phyloP scores from a whole-genome alignment of 2,888 invertebrate species.

The Drosophila hamatofila region DNA sequence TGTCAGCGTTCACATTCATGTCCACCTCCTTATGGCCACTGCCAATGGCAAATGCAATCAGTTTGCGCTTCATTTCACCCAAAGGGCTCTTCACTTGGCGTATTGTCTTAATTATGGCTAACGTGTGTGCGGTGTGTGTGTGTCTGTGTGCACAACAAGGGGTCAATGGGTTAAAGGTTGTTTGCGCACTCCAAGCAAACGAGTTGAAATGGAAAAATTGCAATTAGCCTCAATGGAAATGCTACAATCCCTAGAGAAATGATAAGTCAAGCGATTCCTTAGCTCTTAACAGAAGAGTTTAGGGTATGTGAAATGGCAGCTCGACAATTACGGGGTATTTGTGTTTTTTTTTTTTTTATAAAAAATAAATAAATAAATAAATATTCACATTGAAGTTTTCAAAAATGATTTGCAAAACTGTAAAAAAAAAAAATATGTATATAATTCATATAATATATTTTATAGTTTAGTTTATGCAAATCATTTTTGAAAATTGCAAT shows the following conservation, averaged over 20 bases:
- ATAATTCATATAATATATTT: too few relatives aligned
- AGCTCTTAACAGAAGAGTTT: not conserved
- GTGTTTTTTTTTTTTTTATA: too few relatives aligned
- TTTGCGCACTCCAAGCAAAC: not conserved
- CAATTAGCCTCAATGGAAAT: not conserved
- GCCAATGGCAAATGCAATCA: constrained; percentile 49
- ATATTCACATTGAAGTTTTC: too few relatives aligned
- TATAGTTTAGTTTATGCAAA: too few relatives aligned
- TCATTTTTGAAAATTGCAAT: too few relatives aligned
- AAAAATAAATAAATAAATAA: too few relatives aligned
- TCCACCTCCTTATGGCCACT: constrained; percentile 44
- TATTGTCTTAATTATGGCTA: constrained; percentile 73
- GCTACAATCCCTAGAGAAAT: constrained; percentile 2
- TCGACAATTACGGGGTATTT: not conserved
- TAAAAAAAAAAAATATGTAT: too few relatives aligned
- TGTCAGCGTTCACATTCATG: constrained; percentile 46
- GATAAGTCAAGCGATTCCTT: not conserved
- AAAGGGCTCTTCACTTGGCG: constrained; percentile 45
- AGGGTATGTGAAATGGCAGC: not conserved
- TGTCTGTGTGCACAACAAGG: constrained; percentile 1
- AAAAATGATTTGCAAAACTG: too few relatives aligned
- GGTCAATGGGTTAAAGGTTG: constrained; percentile 7
- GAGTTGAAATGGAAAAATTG: not conserved
- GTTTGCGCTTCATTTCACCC: constrained; percentile 73
- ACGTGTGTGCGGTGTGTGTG: not conserved